Evolutionary conservation across 2,113 vertebrate genomes (phyloP).

Genomic region (Otus sunia): DNA sequence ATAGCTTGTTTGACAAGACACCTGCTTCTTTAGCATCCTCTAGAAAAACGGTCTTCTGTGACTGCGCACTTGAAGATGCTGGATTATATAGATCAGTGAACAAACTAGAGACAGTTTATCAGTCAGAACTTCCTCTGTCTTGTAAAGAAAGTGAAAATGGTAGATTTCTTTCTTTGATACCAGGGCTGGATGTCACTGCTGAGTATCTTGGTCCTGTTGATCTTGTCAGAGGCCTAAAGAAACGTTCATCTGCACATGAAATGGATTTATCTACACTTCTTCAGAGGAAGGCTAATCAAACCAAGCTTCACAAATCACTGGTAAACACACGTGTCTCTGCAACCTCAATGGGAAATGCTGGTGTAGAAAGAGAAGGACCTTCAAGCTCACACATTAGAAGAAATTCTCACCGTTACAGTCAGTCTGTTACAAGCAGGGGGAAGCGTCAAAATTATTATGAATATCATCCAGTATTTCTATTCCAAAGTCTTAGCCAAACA

Average conservation of each 20-base stretch:
- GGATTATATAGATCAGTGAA: background rate
- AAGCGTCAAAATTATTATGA: slow-evolving; percentile 68
- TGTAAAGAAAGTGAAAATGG: slow-evolving; percentile 73
- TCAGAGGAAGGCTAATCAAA: slow-evolving; percentile 13
- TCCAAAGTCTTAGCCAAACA: slow-evolving; percentile 78
- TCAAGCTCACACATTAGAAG: background rate
- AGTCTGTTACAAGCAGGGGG: background rate
- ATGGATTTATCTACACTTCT: background rate
- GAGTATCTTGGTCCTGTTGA: slow-evolving; percentile 77
- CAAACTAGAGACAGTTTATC: slow-evolving; percentile 16
- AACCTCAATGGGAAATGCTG: background rate
- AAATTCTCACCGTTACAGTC: background rate
- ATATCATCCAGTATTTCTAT: slow-evolving; percentile 48
- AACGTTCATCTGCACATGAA: background rate
- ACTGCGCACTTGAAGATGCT: slow-evolving; percentile 61
- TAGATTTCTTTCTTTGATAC: slow-evolving; percentile 78
- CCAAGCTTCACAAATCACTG: background rate
- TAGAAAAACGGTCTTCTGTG: slow-evolving; percentile 72
- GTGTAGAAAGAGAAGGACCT: background rate
- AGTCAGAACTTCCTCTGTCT: slow-evolving; percentile 10
- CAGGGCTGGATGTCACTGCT: slow-evolving; percentile 82
- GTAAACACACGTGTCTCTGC: background rate
- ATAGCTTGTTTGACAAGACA: slow-evolving; percentile 85
- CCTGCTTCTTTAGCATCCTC: slow-evolving; percentile 44
- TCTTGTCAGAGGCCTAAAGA: slow-evolving; percentile 34